phyloP scores from a whole-genome alignment of 2,113 vertebrate species.

The Acanthisitta chloris region DNA sequence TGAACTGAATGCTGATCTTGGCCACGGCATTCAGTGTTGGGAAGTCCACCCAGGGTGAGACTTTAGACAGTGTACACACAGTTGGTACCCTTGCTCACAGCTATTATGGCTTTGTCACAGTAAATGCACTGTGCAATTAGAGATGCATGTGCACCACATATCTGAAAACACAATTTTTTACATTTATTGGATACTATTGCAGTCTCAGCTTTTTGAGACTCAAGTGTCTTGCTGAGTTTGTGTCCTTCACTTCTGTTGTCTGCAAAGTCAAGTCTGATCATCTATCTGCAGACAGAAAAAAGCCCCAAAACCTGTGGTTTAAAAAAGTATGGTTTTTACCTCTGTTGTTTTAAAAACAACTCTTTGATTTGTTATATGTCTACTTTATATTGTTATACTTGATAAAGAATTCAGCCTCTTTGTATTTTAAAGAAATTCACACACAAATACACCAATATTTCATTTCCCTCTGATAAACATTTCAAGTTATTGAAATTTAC shows the following conservation, averaged over 20 bases:
- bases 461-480: not conserved
- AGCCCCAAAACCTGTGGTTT: not conserved
- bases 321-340: not conserved
- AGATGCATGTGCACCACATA: not conserved
- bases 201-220: not conserved
- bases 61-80: not conserved
- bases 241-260: not conserved
- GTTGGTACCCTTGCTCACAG: not conserved
- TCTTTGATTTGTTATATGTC: not conserved
- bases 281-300: not conserved
- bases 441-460: not conserved
- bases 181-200: not conserved
- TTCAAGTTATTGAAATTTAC: not conserved
- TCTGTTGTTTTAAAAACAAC: not conserved
- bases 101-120: not conserved
- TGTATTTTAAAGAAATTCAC: not conserved
- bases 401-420: not conserved
- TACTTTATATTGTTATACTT: not conserved
- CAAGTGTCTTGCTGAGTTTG: not conserved
- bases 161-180: not conserved
- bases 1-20: slow-evolving; percentile 2
- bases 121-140: not conserved
- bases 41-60: not conserved
- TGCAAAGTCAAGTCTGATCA: not conserved
- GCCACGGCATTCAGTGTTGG: not conserved